Conservation (phyloP, 2,113 vertebrate species). For the Dromaius novaehollandiae region DNA sequence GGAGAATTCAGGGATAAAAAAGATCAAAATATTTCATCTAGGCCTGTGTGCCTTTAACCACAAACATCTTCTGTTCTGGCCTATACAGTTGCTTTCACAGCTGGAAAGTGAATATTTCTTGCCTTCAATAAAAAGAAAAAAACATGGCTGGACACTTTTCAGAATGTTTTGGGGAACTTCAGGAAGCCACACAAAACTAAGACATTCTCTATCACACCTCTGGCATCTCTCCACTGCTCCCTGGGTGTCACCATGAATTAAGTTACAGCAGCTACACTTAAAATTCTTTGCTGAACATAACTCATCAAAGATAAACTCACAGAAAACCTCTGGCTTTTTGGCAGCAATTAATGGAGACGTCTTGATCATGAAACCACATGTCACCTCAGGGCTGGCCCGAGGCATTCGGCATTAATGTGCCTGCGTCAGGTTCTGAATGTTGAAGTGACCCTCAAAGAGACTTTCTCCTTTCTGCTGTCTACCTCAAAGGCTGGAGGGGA, state of each 20-base stretch:
- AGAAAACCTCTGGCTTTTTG: slow-evolving; percentile 36
- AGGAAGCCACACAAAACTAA: slow-evolving; percentile 50
- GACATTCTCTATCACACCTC: slow-evolving; percentile 16
- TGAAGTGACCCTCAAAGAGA: not conserved
- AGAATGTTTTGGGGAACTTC: slow-evolving; percentile 21
- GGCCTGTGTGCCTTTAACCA: not conserved
- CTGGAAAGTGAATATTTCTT: slow-evolving; percentile 36
- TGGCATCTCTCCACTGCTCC: slow-evolving; percentile 12
- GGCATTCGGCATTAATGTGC: not conserved
- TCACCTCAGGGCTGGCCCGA: not conserved
- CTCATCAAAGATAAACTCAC: slow-evolving; percentile 13
- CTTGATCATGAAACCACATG: not conserved
- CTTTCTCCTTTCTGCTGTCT: not conserved
- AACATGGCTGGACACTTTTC: slow-evolving; percentile 13
- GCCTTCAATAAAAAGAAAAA: slow-evolving; percentile 4
- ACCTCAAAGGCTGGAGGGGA: not conserved
- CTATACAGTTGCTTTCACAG: slow-evolving; percentile 54
- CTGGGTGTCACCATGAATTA: slow-evolving; percentile 21
- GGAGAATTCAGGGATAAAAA: not conserved
- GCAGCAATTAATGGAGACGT: not conserved
- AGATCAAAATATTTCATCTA: not conserved
- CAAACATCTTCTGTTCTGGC: slow-evolving; percentile 67
- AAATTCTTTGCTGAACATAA: not conserved
- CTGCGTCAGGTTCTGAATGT: not conserved
- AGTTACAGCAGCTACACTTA: not conserved